phyloP scores from a whole-genome alignment of 2,888 invertebrate genomes.

The Limnephilus marmoratus region DNA sequence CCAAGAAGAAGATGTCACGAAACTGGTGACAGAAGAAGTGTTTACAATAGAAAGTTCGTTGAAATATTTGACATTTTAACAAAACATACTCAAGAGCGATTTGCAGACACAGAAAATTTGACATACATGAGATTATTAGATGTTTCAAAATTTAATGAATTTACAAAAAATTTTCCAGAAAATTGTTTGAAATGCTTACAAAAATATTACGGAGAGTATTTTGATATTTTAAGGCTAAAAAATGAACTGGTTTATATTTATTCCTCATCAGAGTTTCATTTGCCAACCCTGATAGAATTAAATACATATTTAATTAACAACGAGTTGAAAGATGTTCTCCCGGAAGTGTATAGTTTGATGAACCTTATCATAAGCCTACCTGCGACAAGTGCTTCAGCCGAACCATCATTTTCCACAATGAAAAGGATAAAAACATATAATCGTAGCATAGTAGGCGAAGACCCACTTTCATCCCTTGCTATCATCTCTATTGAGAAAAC shows the following conservation, averaged over 20 bases:
- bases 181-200: conserved; percentile 2
- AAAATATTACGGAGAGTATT: conserved; percentile 6
- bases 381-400: conserved; percentile 24
- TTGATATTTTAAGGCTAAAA: background rate
- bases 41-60: conserved; percentile 4
- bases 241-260: background rate
- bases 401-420: conserved; percentile 25
- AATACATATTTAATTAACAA: conserved; percentile 15
- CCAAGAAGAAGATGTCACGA: background rate
- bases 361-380: conserved; percentile 2
- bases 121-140: conserved; percentile 20
- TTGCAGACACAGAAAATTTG: conserved; percentile 16
- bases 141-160: conserved; percentile 19
- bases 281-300: background rate
- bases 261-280: conserved; percentile 30
- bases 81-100: conserved; percentile 6
- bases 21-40: conserved; percentile 16
- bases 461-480: background rate
- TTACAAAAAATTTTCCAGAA: background rate
- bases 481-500: background rate
- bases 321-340: background rate
- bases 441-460: conserved; percentile 17
- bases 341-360: conserved; percentile 24
- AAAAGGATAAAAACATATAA: conserved; percentile 28
- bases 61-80: conserved; percentile 14